Base-by-base conservation (phyloP, 2,888 invertebrate species). In the Leucophora obtusa region DNA sequence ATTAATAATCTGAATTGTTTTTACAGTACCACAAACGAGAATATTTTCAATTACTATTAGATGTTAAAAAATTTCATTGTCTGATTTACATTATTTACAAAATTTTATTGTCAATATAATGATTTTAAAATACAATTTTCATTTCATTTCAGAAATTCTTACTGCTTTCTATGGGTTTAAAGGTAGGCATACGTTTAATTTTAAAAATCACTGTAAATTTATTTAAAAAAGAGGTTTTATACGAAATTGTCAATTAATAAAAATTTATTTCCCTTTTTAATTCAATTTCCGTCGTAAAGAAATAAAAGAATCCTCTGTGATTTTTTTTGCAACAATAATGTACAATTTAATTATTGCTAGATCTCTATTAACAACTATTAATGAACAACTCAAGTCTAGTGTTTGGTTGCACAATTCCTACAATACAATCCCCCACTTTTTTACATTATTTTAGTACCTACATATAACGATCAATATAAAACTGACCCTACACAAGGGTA, bases 241-340 rank as follows among this genome's bases (percentile, higher is more conserved):
- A 47, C 14, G 14, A 43, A 60, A 47, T 47, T 28, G 59, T 28
- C 28, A 65, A 69, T 65, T 58, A 65, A 70, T 54, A 58, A 15
- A 43, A 68, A 70, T 74, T 70, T 60, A 56, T 60, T 70, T 66
- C 43, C 65, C 15, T n/a, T 33, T 50, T 66, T 74, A 74, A 70
- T 74, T 74, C 59, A 74, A 70, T 74, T 79, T 74, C 65, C 59
- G 28, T 66, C 43, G 21, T 21, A 33, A 9, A n/a, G 28, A 59
- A 69, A 54, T 54, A 65, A 72, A 47, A 56, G 6, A 69, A 58
- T 51, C 54, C 47, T n/a, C 10, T 43, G 38, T 60, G 54, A 56
- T 75, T 56, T 50, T 58, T 24, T 1, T n/a, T 21, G 11, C 5
- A 59, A 38, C 18, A 59, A 59, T 59, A 43, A 35, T 24, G 21